Base-by-base conservation (phyloP, 1,140 invertebrate species). In the Rhopalosiphum maidis region DNA sequence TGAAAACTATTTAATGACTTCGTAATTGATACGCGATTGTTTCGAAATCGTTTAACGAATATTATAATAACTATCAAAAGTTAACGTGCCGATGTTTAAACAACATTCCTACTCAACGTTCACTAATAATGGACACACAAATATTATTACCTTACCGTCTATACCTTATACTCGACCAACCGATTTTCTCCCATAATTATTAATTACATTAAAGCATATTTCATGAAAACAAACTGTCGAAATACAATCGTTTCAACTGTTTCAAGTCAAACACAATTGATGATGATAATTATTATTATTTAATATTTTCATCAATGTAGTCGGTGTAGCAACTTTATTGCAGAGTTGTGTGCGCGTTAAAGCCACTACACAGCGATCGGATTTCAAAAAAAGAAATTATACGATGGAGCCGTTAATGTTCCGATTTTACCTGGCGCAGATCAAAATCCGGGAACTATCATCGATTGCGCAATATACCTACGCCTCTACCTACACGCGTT, bases 361-460 rank as follows among this genome's bases (percentile, higher is more conserved):
- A 68, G 60, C 60, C 60, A n/a, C 60, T 15, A 11, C 4, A 77
- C 30, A 77, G 15, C 30, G 30, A 77, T 77, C n/a, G 60, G 15
- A 77, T 77, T 77, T 77, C 60, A 11, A 83, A 83, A 83, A 83
- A 83, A 83, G 35, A 83, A 37, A 82, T 82, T 37, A 82, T 83
- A 22, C 5, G 30, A 37, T 23, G 7, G 77, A 85, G 9, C 83
- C 22, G 83, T 41, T 85, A 30, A 15, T 35, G 60, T 77, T 35
- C n/a, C 60, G 60, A 30, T 68, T n/a, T n/a, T n/a, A 68, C 60
- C 60, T n/a, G 9, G 60, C 5, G 30, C 30, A n/a, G 60, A 77
- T 77, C 60, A 43, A 41, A 48, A 87, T 87, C 46, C 86, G 86
- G 30, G 46, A 87, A 87, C 30, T 48, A n/a, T 23, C 22, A 21